A percentile compares a stretch with the other conserved stretches of the same genome.
Conservation (phyloP, 2,797 vertebrate genomes). For the Natrix natrix region DNA sequence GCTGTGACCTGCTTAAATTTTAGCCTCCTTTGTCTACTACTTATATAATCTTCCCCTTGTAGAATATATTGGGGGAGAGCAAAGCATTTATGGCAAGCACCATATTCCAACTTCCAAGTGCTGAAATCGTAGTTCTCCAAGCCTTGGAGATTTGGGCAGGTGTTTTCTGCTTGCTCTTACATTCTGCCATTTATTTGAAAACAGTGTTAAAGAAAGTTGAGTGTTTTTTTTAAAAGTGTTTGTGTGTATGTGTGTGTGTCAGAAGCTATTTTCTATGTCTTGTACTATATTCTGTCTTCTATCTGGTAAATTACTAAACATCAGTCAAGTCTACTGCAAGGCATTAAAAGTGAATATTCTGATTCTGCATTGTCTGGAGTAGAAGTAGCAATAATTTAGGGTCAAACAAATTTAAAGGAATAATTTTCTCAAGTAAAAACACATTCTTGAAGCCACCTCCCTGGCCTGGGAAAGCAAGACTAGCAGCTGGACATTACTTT, state of each 20-base stretch:
- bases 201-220: background rate
- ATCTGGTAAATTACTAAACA: background rate
- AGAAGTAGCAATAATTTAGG: background rate
- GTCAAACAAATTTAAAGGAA: conserved; percentile 27
- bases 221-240: background rate
- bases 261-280: background rate
- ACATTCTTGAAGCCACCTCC: background rate
- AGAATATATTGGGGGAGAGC: background rate
- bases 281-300: background rate
- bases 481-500: conserved; percentile 29
- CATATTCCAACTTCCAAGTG: background rate
- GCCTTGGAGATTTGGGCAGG: background rate
- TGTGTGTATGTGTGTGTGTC: too few relatives aligned
- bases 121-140: background rate
- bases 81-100: background rate
- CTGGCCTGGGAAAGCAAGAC: conserved; percentile 18
- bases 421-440: background rate
- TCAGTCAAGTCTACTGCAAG: background rate
- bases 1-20: background rate
- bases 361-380: background rate
- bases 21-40: background rate
- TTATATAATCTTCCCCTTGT: background rate
- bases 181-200: background rate
- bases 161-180: background rate
- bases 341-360: background rate